Base-by-base conservation (phyloP, 2,113 vertebrate genomes). In the Aythya baeri region DNA sequence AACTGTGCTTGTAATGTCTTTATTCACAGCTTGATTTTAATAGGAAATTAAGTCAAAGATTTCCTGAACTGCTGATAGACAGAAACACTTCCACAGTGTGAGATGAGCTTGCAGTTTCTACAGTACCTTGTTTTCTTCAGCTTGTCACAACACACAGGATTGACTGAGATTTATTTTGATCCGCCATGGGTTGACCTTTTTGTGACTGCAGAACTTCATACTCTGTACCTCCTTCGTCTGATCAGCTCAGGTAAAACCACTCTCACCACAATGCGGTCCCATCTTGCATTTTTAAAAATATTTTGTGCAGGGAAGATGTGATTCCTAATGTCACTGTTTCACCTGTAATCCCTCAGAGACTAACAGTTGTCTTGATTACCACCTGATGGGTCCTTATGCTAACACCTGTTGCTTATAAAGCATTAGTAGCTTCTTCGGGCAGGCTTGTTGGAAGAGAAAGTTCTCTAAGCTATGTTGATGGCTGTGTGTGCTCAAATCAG, bases 341-440 rank as follows among this genome's bases (percentile, higher is more conserved):
- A 7, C 1, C 23, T 23, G 22, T 32, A 36, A 16, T 9, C 26
- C n/a, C 26, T n/a, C 4, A 0, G 43, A 75, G 27, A 46, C 7
- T 32, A 7, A 13, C 38, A 31, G 0, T 14, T 11, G 23, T 29
- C 4, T 4, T 6, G 21, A 59, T 49, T 32, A 20, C 44, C 17
- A 16, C 21, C 2, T 9, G 7, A 55, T 0, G 0, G 15, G 25
- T 32, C 50, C 38, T 13, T 15, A 26, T 2, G 57, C 16, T 20
- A 7, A 17, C 65, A 86, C 12, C 44, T 93, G 63, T 22, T 73
- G 43, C 61, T 41, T 52, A 12, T 43, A 38, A 85, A 36, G 38
- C 34, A 36, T 52, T 32, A 14, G 11, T 4, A 9, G 31, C 36
- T 91, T 2, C 73, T 79, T 34, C 7, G 58, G 44, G 21, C 34